Evolutionary conservation across 2,113 vertebrate species (phyloP).

Genomic region (Globicephala melas): DNA sequence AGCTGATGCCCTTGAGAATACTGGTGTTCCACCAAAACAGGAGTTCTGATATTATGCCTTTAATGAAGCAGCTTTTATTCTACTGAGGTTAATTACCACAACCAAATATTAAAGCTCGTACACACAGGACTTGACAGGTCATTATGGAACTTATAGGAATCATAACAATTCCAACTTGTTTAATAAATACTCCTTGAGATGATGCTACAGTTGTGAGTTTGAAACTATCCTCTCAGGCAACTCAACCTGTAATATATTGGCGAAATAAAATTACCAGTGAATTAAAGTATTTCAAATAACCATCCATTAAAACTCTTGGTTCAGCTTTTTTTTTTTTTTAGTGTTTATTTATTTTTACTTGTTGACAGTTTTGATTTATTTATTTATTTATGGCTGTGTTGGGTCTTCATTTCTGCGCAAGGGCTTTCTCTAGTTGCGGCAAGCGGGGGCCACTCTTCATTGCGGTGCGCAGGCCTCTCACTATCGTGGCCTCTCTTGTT

Average conservation of each 20-base stretch:
- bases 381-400: no score
- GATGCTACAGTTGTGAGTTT: background rate
- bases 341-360: no score
- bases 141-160: constrained; percentile 11
- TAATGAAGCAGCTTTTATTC: constrained; percentile 31
- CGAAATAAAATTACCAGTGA: constrained; percentile 43
- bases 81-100: constrained; percentile 33
- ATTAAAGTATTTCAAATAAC: constrained; percentile 53
- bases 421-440: no score
- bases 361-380: no score
- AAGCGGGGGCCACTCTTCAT: no score
- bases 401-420: no score
- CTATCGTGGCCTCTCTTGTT: no score
- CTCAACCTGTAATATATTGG: background rate
- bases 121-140: background rate
- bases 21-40: background rate
- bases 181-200: constrained; percentile 7
- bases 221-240: constrained; percentile 34
- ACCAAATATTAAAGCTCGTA: background rate
- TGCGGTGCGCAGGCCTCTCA: no score
- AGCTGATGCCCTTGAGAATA: background rate
- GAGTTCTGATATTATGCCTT: background rate
- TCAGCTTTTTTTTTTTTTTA: background rate
- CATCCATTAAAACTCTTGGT: constrained; percentile 3
- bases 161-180: constrained; percentile 13